Base-by-base conservation (phyloP, 2,113 vertebrate genomes). In the Apteryx mantelli region DNA sequence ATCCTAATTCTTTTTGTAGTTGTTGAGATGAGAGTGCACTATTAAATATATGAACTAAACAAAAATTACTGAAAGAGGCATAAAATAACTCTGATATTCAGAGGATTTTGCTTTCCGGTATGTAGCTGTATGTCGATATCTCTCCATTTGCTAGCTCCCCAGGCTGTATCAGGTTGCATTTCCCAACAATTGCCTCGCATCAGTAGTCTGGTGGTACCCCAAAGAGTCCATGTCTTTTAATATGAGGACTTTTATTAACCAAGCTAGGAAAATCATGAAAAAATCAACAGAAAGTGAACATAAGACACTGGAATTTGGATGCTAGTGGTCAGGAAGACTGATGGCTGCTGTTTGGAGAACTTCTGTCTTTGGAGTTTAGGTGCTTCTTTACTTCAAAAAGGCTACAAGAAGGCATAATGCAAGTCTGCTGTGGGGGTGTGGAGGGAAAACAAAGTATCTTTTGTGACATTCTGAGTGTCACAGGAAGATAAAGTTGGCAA, bases 1-100 rank as follows among this genome's bases (percentile, higher is more conserved):
- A 93, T 94, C 79, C 19, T 78, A 83, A 95, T 92, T 88, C 56
- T 9, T 93, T 93, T 76, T 69, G 55, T 89, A 52, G 28, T 79
- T 93, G 78, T 75, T 90, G 75, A 50, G 28, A 88, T 63, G 21
- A 79, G 48, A 83, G 21, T 55, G 19, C 52, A 28, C 34, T 90
- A 70, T 83, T 81, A 84, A 87, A 89, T 93, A 90, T 24, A 66
- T 48, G 12, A 80, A 88, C 77, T 87, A 36, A 87, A 19, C 7
- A 69, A 86, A 74, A 75, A 88, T 30, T 82, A 91, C 30, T 55
- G 73, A 60, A 76, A 91, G 38, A 69, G 12, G 12, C 61, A 34
- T 85, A 58, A 93, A 89, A 83, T 75, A 71, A 38, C 46, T 85
- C 92, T 82, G 10, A 36, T 70, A 8, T 80, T 96, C 70, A 71